Evolutionary conservation across 2,888 invertebrate genomes (phyloP).

Genomic region (Melinaea marsaeus): DNA sequence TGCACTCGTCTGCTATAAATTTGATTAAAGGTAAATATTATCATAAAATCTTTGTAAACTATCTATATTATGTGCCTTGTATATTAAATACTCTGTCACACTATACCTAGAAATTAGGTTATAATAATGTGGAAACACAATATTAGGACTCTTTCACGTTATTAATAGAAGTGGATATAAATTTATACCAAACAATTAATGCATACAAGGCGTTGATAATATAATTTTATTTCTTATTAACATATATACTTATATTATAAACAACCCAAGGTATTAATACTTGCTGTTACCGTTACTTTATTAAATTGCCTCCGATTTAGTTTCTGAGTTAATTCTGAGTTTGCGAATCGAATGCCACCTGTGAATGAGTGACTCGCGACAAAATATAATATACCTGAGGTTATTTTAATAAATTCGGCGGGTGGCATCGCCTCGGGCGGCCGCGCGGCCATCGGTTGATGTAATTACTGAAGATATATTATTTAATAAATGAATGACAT

Average conservation of each 20-base stretch:
- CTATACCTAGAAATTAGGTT: neutral
- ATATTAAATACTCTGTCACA: neutral
- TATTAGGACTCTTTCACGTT: no score
- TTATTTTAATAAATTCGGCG: slow-evolving; percentile 57
- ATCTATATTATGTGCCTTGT: neutral
- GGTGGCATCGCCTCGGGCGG: slow-evolving; percentile 43
- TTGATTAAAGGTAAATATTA: slow-evolving; percentile 25
- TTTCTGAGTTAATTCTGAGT: slow-evolving; percentile 11
- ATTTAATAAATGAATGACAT: slow-evolving; percentile 20
- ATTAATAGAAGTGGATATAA: no score
- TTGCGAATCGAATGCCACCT: slow-evolving; percentile 21
- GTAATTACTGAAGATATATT: neutral
- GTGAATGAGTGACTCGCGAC: slow-evolving; percentile 23
- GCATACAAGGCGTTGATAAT: no score
- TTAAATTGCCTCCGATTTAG: slow-evolving; percentile 16
- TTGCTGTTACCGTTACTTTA: neutral
- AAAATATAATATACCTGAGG: slow-evolving; percentile 41
- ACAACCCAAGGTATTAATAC: neutral
- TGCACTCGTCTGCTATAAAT: slow-evolving; percentile 20
- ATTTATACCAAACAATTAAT: no score
- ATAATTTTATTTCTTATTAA: no score
- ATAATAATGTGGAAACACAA: no score
- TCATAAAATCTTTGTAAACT: neutral
- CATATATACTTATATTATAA: neutral
- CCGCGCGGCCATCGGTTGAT: slow-evolving; percentile 1